Conservation (phyloP, 1,140 invertebrate species). For the Pygmarrhopalites habei region DNA sequence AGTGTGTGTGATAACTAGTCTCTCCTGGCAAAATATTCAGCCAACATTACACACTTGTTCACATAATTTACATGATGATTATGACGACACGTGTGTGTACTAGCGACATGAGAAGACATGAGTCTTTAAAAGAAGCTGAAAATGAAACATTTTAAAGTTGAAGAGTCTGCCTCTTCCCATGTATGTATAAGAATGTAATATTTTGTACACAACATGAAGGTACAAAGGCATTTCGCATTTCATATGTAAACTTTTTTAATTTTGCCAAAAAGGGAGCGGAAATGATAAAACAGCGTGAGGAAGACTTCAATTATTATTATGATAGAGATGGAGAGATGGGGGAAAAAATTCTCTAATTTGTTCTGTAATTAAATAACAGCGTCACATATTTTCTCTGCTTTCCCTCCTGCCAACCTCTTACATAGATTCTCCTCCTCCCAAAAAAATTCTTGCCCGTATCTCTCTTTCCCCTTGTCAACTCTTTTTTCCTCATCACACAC, state of each 20-base stretch:
- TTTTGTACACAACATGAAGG: constrained; percentile 42
- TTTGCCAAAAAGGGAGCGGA: constrained; percentile 24
- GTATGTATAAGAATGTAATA: too few species aligned
- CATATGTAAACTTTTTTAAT: constrained; percentile 2
- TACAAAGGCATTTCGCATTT: constrained; percentile 4
- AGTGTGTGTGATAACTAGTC: too few species aligned
- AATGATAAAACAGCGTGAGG: constrained; percentile 27
- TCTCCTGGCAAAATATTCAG: too few species aligned
- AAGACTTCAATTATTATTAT: constrained; percentile 39
- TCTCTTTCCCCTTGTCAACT: background rate
- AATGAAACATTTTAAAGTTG: constrained; percentile 74
- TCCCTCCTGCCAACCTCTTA: too few species aligned
- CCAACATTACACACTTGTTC: too few species aligned
- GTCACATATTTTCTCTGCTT: too few species aligned
- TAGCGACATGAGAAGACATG: constrained; percentile 61
- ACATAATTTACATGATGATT: too few species aligned
- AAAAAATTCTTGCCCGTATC: background rate
- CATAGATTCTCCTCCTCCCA: background rate
- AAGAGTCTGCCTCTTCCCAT: too few species aligned
- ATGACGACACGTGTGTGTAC: too few species aligned
- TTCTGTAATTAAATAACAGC: too few species aligned
- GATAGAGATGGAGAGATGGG: constrained; percentile 14
- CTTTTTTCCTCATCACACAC: too few species aligned
- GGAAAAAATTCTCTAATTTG: too few species aligned
- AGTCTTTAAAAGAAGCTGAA: constrained; percentile 69